Conservation (phyloP, 2,113 vertebrate genomes). For the Erythrocercus mccallii region DNA sequence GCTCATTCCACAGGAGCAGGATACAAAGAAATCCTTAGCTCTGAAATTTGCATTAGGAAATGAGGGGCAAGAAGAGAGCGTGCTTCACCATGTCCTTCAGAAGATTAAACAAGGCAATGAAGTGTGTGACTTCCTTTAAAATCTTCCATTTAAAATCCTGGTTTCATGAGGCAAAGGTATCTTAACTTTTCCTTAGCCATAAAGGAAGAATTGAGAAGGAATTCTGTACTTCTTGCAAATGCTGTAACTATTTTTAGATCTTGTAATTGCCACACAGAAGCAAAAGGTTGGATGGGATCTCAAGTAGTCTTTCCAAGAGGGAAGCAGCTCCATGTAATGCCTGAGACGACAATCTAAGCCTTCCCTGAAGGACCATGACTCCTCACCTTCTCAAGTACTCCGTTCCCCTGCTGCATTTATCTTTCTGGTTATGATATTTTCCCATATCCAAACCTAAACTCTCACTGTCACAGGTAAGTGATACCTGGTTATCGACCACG, state of each 20-base stretch:
- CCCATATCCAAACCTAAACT: not conserved
- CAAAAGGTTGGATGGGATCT: not conserved
- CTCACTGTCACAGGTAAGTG: not conserved
- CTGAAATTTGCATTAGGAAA: slow-evolving; percentile 22
- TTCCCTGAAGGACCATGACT: not conserved
- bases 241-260: not conserved
- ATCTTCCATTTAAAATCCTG: not conserved
- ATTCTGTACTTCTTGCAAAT: not conserved
- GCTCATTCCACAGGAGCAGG: not conserved
- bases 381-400: not conserved
- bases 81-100: not conserved
- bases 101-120: not conserved
- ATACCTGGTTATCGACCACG: not conserved
- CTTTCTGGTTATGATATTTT: not conserved
- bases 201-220: not conserved
- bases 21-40: not conserved
- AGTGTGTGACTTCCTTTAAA: not conserved
- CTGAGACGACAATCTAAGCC: not conserved
- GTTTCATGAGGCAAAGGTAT: not conserved
- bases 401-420: not conserved
- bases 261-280: not conserved
- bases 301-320: not conserved
- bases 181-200: not conserved
- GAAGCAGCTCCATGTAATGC: not conserved
- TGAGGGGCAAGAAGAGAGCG: not conserved